Conservation (phyloP, 2,797 vertebrate species). For the Gobionotothen gibberifrons region DNA sequence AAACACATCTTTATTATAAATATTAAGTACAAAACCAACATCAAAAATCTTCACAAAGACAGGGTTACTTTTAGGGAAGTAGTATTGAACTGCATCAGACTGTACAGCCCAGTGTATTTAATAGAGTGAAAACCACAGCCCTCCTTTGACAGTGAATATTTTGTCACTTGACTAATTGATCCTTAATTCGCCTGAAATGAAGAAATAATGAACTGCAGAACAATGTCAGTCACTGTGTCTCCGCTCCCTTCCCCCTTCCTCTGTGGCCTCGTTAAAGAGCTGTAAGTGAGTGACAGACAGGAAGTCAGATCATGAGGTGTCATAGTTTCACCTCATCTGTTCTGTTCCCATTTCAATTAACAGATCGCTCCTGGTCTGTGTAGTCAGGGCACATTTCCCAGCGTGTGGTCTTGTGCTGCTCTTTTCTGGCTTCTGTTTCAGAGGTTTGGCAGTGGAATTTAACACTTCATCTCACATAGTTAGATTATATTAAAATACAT, state of each 20-base stretch:
- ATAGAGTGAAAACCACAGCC: conserved; percentile 3
- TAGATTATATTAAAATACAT: not conserved
- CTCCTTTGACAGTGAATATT: conserved; percentile 50
- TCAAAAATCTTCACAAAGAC: not conserved
- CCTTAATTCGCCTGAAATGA: conserved; percentile 92
- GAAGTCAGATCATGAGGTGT: conserved; percentile 70
- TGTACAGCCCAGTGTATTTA: not conserved
- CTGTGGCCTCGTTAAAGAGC: conserved; percentile 92
- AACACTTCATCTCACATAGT: conserved; percentile 11
- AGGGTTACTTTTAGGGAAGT: not conserved
- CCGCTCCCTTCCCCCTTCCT: conserved; percentile 69
- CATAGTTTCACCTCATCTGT: conserved; percentile 63
- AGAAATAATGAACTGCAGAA: conserved; percentile 91
- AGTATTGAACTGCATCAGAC: not conserved
- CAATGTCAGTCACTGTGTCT: conserved; percentile 83
- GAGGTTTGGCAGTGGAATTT: conserved; percentile 10
- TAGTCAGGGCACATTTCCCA: conserved; percentile 41
- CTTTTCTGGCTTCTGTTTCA: conserved; percentile 45
- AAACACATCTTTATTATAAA: not conserved
- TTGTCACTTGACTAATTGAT: conserved; percentile 71
- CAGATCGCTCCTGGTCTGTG: conserved; percentile 62
- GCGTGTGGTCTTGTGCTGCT: conserved; percentile 56
- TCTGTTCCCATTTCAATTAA: conserved; percentile 87
- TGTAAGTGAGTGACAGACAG: conserved; percentile 92
- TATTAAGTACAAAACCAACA: not conserved